Base-by-base conservation (phyloP, 1,140 invertebrate genomes). In the Microvelia longipes region DNA sequence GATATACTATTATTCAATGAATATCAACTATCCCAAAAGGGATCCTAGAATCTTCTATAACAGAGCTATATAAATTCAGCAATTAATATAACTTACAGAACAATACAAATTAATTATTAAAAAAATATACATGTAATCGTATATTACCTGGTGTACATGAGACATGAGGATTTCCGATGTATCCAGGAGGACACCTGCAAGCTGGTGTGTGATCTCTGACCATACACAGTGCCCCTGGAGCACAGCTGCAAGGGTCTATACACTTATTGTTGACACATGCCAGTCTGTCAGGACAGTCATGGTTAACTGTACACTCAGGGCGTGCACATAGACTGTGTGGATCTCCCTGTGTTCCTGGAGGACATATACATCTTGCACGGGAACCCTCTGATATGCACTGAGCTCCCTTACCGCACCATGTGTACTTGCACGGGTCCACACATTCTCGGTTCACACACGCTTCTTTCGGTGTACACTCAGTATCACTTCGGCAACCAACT, bases 371-470 rank as follows among this genome's bases (percentile, higher is more conserved):
- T 27, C 88, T 83, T 1, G 90, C 88, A 71, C 83, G 84, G 76
- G 93, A 91, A 2, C 81, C 82, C 69, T 90, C 85, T 0, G 88
- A 83, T 64, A 85, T 83, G 73, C 93, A 95, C 28, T 88, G 80
- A 19, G 93, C 91, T 71, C 91, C 90, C 0, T 82, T 70, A n/a
- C 93, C 92, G 76, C 93, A 95, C 60, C 89, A 88, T 1, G 89
- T 88, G 70, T 87, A 86, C 1, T 82, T 77, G 74, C 93, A 95
- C 0, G 91, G 87, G 78, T 94, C 87, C 26, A 89, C 80, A 77
- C 93, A 96, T 75, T 92, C 85, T 61, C 87, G 83, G 72, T 93
- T 90, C 69, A 94, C 84, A 75, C 93, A 96, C 28, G 91, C 90
- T 79, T 93, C 85, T 50, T 85, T 86, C 28, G 88, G 81, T 2